Evolutionary conservation across 2,888 invertebrate genomes (phyloP).

Genomic region (Steinernema hermaphroditum): DNA sequence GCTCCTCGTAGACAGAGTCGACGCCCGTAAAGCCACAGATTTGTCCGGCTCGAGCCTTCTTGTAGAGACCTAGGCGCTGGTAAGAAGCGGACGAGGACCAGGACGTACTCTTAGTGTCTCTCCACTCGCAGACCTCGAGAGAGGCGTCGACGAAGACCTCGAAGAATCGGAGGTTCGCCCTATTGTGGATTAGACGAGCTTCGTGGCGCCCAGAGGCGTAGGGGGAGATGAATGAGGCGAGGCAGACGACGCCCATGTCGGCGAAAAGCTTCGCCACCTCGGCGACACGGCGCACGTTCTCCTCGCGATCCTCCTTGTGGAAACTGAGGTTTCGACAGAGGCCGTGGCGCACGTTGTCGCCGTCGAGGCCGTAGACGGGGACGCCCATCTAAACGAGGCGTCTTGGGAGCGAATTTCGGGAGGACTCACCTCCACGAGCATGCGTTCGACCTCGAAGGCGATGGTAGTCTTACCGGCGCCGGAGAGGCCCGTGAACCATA

Average conservation of each 20-base stretch:
- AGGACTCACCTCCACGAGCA: conserved; percentile 72
- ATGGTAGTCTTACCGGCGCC: conserved; percentile 98
- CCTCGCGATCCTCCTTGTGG: conserved; percentile 86
- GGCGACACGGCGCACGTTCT: conserved; percentile 92
- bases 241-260: conserved; percentile 91
- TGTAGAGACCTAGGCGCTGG: conserved; percentile 84
- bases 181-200: conserved; percentile 83
- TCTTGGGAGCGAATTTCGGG: too few relatives aligned
- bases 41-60: conserved; percentile 88
- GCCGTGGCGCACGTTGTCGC: conserved; percentile 93
- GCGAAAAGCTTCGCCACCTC: conserved; percentile 96
- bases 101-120: conserved; percentile 81
- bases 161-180: conserved; percentile 81
- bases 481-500: conserved; percentile 78
- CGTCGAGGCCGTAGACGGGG: conserved; percentile 89
- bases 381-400: conserved; percentile 77
- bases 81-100: background rate
- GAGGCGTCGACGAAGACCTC: conserved; percentile 95
- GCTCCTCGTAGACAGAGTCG: conserved; percentile 78
- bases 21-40: conserved; percentile 86
- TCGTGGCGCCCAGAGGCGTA: conserved; percentile 83
- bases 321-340: conserved; percentile 87
- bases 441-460: conserved; percentile 91
- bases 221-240: conserved; percentile 96
- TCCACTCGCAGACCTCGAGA: conserved; percentile 84